phyloP scores from a whole-genome alignment of 1,140 invertebrate species.

The Bombus sylvicola region DNA sequence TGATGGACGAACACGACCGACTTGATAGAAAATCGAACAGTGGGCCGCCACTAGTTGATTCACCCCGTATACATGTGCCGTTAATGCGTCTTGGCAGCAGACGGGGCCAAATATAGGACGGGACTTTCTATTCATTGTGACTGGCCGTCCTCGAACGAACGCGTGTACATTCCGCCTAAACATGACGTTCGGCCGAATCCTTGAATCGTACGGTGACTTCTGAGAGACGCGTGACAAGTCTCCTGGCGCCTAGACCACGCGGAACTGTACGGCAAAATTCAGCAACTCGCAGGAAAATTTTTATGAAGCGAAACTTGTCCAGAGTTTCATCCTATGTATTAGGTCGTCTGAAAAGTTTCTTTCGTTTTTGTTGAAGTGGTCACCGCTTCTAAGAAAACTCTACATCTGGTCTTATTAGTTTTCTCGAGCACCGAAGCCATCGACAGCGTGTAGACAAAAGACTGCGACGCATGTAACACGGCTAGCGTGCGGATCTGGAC shows the following conservation, averaged over 20 bases:
- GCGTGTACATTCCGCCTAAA: not conserved
- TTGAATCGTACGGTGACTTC: not conserved
- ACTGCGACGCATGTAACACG: too few relatives aligned
- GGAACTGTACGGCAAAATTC: not conserved
- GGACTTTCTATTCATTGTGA: constrained; percentile 42
- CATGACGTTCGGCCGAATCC: constrained; percentile 1
- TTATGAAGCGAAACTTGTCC: too few relatives aligned
- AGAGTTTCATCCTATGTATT: too few relatives aligned
- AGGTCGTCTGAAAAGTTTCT: too few relatives aligned
- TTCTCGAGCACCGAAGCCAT: too few relatives aligned
- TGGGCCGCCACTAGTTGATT: constrained; percentile 28
- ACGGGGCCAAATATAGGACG: constrained; percentile 49
- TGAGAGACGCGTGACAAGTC: not conserved
- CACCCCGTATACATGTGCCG: constrained; percentile 21
- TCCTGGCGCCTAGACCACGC: not conserved
- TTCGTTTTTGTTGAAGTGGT: too few relatives aligned
- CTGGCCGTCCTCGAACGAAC: not conserved
- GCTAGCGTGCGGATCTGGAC: too few relatives aligned
- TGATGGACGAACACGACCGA: constrained; percentile 23
- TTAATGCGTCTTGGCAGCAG: constrained; percentile 37
- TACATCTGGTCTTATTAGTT: too few relatives aligned
- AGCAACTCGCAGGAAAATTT: not conserved
- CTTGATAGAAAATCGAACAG: constrained; percentile 39
- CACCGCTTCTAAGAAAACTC: too few relatives aligned
- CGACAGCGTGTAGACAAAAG: too few relatives aligned